Conservation (phyloP, 2,797 vertebrate species). For the Dallia pectoralis region DNA sequence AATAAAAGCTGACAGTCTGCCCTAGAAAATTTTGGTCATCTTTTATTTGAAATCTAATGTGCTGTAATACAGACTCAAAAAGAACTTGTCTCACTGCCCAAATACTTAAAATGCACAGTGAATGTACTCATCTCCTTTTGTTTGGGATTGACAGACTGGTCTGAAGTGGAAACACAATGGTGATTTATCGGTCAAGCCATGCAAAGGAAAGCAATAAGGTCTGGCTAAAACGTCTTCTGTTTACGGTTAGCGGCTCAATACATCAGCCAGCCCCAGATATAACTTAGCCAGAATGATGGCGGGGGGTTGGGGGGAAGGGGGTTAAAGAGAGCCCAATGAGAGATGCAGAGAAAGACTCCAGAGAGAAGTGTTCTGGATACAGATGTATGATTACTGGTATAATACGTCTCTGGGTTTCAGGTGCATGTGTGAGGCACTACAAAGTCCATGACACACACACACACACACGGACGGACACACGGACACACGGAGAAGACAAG, state of each 20-base stretch:
- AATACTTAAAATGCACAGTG: too few relatives aligned
- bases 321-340: conserved; percentile 1
- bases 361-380: conserved; percentile 24
- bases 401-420: conserved; percentile 39
- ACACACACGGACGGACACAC: conserved; percentile 34
- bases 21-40: too few relatives aligned
- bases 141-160: conserved; percentile 18
- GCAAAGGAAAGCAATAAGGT: background rate
- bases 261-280: conserved; percentile 34
- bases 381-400: conserved; percentile 45
- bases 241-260: conserved; percentile 37
- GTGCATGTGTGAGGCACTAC: conserved; percentile 35
- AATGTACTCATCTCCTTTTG: conserved; percentile 7
- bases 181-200: conserved; percentile 11
- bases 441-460: conserved; percentile 30
- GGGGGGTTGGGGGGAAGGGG: conserved; percentile 7
- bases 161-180: conserved; percentile 15
- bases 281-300: conserved; percentile 20
- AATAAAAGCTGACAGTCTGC: too few relatives aligned
- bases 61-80: too few relatives aligned
- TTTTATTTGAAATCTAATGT: too few relatives aligned
- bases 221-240: background rate
- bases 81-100: too few relatives aligned
- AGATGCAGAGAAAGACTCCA: background rate
- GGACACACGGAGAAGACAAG: conserved; percentile 57